These are phyloP conservation scores for Phengaris alcon DNA, from an alignment of 2,888 invertebrate species.

Conservation along the genomic window DNA sequence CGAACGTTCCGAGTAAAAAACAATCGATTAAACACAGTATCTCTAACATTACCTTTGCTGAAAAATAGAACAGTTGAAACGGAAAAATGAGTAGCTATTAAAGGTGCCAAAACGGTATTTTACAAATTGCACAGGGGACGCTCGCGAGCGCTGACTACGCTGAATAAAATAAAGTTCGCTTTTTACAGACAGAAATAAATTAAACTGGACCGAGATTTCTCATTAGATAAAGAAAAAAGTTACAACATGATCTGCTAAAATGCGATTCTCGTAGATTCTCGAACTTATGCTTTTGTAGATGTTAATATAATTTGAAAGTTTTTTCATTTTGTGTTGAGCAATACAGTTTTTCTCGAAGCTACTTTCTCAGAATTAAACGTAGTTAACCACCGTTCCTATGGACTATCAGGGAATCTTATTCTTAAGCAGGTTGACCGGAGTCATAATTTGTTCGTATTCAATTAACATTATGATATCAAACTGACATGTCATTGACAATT, in stretches of 20 bases:
- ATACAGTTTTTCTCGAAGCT: neutral
- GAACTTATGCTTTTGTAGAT: neutral
- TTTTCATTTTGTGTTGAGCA: neutral
- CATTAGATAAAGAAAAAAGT: conserved; percentile 35
- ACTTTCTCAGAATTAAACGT: neutral
- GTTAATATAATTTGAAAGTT: neutral
- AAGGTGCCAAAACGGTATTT: conserved; percentile 26
- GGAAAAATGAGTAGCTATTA: conserved; percentile 23
- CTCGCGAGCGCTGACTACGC: conserved; percentile 17
- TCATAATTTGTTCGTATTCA: too few species aligned
- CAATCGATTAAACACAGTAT: neutral
- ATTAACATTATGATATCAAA: too few species aligned
- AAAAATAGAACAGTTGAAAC: conserved; percentile 12
- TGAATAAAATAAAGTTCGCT: conserved; percentile 32
- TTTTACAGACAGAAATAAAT: conserved; percentile 32
- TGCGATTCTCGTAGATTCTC: neutral
- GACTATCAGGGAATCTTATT: neutral
- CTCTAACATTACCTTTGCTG: neutral
- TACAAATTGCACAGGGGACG: conserved; percentile 30
- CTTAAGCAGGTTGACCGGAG: neutral
- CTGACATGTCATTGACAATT: too few species aligned
- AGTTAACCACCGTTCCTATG: neutral
- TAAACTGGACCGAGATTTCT: conserved; percentile 32
- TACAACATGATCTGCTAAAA: conserved; percentile 1
- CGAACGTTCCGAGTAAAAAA: neutral